phyloP scores from a whole-genome alignment of 2,888 invertebrate species.

The Scrobipalpa atriplicella region DNA sequence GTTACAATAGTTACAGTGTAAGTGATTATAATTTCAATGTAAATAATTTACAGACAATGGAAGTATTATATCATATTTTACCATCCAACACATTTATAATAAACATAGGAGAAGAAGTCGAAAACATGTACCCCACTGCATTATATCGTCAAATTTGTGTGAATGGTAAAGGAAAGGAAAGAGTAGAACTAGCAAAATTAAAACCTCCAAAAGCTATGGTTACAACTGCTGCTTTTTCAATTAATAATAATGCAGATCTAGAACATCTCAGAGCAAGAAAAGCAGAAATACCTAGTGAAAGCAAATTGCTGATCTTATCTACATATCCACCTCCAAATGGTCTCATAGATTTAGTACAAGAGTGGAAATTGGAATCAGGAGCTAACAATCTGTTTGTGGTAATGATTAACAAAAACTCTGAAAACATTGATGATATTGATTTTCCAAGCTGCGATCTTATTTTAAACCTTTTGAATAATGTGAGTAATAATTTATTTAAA shows the following conservation, averaged over 20 bases:
- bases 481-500: too few species aligned
- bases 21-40: too few species aligned
- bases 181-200: slow-evolving; percentile 39
- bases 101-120: slow-evolving; percentile 64
- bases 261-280: slow-evolving; percentile 30
- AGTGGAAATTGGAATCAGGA: slow-evolving; percentile 34
- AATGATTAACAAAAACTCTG: slow-evolving; percentile 32
- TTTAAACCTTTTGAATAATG: slow-evolving; percentile 37
- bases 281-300: slow-evolving; percentile 29
- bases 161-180: slow-evolving; percentile 31
- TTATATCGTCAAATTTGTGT: slow-evolving; percentile 34
- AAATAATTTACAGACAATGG: neutral
- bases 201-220: slow-evolving; percentile 31
- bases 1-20: too few species aligned
- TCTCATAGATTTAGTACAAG: slow-evolving; percentile 37
- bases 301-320: slow-evolving; percentile 38
- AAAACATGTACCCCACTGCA: slow-evolving; percentile 30
- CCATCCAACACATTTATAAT: slow-evolving; percentile 52
- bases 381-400: slow-evolving; percentile 37
- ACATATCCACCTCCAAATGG: slow-evolving; percentile 36
- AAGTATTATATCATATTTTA: slow-evolving; percentile 34
- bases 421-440: slow-evolving; percentile 35
- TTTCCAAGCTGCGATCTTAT: slow-evolving; percentile 37
- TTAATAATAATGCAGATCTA: slow-evolving; percentile 35
- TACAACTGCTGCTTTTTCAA: slow-evolving; percentile 36